phyloP scores from a whole-genome alignment of 2,113 vertebrate species.

The Sander lucioperca region DNA sequence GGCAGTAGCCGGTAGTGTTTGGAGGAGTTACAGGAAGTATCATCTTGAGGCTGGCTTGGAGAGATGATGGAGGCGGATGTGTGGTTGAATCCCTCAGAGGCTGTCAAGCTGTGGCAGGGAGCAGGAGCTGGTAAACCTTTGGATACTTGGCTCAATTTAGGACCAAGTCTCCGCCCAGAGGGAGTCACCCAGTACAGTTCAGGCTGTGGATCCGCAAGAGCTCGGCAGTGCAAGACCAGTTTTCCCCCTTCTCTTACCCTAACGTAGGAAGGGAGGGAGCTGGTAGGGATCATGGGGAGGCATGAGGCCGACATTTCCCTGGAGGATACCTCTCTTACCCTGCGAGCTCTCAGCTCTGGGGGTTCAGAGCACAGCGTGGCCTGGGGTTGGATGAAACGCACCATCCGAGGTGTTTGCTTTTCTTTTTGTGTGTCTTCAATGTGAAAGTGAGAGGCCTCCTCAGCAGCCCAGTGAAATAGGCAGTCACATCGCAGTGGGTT shows the following conservation, averaged over 20 bases:
- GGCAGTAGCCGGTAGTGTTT: constrained; percentile 84
- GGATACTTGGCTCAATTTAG: constrained; percentile 49
- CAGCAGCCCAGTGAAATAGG: constrained; percentile 93
- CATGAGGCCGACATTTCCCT: constrained; percentile 93
- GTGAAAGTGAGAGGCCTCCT: constrained; percentile 71
- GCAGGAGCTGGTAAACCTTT: constrained; percentile 20
- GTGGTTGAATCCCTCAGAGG: constrained; percentile 41
- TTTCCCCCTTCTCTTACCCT: constrained; percentile 79
- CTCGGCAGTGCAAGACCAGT: constrained; percentile 91
- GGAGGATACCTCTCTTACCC: constrained; percentile 91
- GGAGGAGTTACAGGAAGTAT: constrained; percentile 40
- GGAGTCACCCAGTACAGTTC: constrained; percentile 97
- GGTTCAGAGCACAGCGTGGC: constrained; percentile 95
- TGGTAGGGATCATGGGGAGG: constrained; percentile 91
- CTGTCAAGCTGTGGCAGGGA: constrained; percentile 32
- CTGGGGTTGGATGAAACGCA: constrained; percentile 96
- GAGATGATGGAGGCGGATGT: constrained; percentile 18
- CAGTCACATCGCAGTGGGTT: constrained; percentile 98
- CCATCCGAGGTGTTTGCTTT: constrained; percentile 65
- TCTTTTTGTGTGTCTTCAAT: constrained; percentile 62
- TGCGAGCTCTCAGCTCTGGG: constrained; percentile 89
- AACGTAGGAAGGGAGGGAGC: constrained; percentile 87
- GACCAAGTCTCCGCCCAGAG: constrained; percentile 84
- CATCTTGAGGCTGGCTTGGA: not conserved
- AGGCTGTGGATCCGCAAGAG: constrained; percentile 93